Evolutionary conservation across 2,797 vertebrate species (phyloP).

Genomic region (Silurus aristotelis): DNA sequence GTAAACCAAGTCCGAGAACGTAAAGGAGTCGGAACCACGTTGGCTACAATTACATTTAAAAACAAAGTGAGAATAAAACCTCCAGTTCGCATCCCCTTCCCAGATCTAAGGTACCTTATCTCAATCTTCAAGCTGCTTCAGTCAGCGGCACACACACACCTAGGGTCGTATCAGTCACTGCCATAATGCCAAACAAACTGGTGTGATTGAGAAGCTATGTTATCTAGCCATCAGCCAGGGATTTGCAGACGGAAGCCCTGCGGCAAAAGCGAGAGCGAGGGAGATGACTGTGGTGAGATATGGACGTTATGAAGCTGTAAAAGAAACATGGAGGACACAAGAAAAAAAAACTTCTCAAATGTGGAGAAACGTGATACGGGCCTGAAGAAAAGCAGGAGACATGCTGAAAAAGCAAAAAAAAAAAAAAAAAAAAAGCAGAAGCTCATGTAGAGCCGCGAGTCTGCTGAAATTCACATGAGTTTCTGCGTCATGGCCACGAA

Average conservation of each 20-base stretch:
- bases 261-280: slow-evolving; percentile 36
- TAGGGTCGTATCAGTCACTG: slow-evolving; percentile 28
- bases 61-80: slow-evolving; percentile 16
- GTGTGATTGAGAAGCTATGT: slow-evolving; percentile 35
- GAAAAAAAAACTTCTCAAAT: neutral
- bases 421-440: neutral
- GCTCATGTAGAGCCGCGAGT: neutral
- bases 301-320: slow-evolving; percentile 33
- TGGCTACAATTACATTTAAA: neutral
- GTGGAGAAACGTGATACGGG: slow-evolving; percentile 12
- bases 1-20: neutral
- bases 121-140: slow-evolving; percentile 33
- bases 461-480: slow-evolving; percentile 10
- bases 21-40: neutral
- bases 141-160: slow-evolving; percentile 8
- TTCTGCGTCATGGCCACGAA: slow-evolving; percentile 4
- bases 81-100: slow-evolving; percentile 4
- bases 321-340: neutral
- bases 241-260: slow-evolving; percentile 37
- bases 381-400: slow-evolving; percentile 11
- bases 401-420: neutral
- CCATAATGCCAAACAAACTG: slow-evolving; percentile 42
- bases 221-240: slow-evolving; percentile 39
- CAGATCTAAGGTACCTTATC: slow-evolving; percentile 28
- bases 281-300: slow-evolving; percentile 35